phyloP scores from a whole-genome alignment of 2,113 vertebrate genomes.

The Hyperopisus bebe region DNA sequence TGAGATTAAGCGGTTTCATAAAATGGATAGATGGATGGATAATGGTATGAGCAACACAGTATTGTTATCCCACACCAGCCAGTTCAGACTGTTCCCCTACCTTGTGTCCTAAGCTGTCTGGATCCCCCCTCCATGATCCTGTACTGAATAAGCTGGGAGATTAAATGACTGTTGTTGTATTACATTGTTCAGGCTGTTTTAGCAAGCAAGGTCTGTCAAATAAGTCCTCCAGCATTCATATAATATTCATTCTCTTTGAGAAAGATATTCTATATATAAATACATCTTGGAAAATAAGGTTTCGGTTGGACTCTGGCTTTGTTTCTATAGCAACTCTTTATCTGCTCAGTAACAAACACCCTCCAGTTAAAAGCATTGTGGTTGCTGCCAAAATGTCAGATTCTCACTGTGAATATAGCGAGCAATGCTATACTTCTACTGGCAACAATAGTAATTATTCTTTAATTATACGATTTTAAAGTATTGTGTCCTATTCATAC shows the following conservation, averaged over 20 bases:
- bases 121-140: neutral
- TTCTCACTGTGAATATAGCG: neutral
- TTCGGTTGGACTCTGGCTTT: slow-evolving; percentile 9
- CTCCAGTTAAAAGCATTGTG: neutral
- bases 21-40: neutral
- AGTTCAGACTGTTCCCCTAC: neutral
- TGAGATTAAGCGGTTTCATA: too few species aligned
- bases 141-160: neutral
- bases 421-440: neutral
- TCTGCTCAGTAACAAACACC: neutral
- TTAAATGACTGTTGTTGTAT: neutral
- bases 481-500: neutral
- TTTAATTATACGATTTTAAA: neutral
- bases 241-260: neutral
- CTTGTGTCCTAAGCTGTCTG: neutral
- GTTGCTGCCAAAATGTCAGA: neutral
- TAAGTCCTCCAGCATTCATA: neutral
- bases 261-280: slow-evolving; percentile 13
- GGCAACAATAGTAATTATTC: neutral
- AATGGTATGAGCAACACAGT: neutral
- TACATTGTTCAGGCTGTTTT: neutral
- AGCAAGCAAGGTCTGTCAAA: neutral
- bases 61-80: neutral
- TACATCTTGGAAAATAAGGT: slow-evolving; percentile 1
- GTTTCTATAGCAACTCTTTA: slow-evolving; percentile 22